phyloP scores from a whole-genome alignment of 2,113 vertebrate species.

The Ceyx melanurus region DNA sequence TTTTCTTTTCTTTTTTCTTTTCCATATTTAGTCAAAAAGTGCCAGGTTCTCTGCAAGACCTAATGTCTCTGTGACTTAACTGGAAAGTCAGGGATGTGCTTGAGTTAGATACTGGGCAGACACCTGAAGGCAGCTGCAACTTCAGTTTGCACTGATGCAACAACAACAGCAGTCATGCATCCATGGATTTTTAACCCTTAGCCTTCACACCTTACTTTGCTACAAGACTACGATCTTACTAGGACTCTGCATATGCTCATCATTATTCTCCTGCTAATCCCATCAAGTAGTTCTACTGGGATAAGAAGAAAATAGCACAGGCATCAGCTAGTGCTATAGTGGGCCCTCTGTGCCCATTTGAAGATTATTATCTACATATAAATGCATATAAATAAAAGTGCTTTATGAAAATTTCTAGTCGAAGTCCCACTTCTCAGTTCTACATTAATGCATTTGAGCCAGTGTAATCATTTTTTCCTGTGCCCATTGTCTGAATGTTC shows the following conservation, averaged over 20 bases:
- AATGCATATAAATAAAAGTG: background rate
- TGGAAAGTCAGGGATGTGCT: background rate
- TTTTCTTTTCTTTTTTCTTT: background rate
- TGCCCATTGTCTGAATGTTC: background rate
- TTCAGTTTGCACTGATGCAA: background rate
- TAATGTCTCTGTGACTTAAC: background rate
- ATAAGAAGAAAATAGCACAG: background rate
- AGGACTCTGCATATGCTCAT: background rate
- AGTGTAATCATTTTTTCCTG: background rate
- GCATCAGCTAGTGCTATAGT: background rate
- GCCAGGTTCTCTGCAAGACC: background rate
- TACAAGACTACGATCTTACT: background rate
- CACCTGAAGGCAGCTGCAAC: background rate
- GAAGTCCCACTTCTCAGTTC: background rate
- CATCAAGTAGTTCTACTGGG: background rate
- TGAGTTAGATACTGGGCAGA: background rate
- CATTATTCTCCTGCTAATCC: background rate
- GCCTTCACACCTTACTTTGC: background rate
- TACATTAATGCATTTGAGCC: background rate
- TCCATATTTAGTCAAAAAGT: background rate
- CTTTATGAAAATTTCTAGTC: background rate
- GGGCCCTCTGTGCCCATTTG: background rate
- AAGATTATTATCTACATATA: background rate
- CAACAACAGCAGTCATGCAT: accelerated
- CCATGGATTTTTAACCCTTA: background rate